Base-by-base conservation (phyloP, 2,888 invertebrate genomes). In the Strigamia transsilvanica region DNA sequence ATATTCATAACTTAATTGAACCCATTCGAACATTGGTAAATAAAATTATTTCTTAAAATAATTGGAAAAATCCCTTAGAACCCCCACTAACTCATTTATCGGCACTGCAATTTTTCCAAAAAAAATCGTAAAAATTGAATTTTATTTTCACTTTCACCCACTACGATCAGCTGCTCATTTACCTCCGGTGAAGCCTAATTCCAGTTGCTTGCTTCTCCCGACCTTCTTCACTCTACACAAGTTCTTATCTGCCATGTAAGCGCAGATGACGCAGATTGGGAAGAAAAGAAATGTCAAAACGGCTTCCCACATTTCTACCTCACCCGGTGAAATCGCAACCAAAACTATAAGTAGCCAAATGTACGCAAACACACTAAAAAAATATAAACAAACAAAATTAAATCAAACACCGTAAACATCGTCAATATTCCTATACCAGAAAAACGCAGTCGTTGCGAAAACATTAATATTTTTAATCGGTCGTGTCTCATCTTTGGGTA, bases 281-380 rank as follows among this genome's bases (percentile, higher is more conserved):
- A 91, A 91, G 84, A 91, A 88, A 34, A 90, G 85, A 82, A 91
- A 88, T 0, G 91, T 91, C 78, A 91, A 85, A 5, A 90, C 85
- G 0, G 91, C 91, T 85, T 91, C 91, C 91, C 91, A 91, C 12
- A 90, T 84, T 79, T 91, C 90, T 41, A 91, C 88, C 6, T 85
- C 86, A 46, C 87, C 84, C 0, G 89, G 89, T 0, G 89, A 87
- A 51, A 88, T 87, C 27, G 80, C 86, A 12, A 88, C 86, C 82
- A 91, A 87, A 83, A 91, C 89, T 38, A 91, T 85, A 78, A 90
- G 87, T 41, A 91, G 87, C 91, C 91, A 91, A 73, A 91, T 85
- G 86, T 91, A 91, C 10, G 91, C 91, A 83, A 91, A 90, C 23
- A 91, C 85, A 34, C 87, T 87, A n/a, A 85, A 88, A 88, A 27